Base-by-base conservation (phyloP, 1,140 invertebrate genomes). In the Dysdera silvatica region DNA sequence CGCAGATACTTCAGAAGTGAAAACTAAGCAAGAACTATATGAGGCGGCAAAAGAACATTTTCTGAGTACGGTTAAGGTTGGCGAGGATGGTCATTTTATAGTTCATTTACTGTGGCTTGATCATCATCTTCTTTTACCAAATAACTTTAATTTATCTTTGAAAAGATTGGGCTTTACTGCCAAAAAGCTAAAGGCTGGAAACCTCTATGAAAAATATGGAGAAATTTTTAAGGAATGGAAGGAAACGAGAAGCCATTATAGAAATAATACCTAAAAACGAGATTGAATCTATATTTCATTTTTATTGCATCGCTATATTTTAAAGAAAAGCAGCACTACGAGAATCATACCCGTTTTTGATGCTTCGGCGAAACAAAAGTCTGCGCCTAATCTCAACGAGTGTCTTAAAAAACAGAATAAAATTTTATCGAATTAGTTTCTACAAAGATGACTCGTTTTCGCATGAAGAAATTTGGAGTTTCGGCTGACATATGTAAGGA, bases 391-490 rank as follows among this genome's bases (percentile, higher is more conserved):
- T 31, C 23, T 52, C 23, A 52, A 52, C 29, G 49, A 52, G 12
- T 52, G 49, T 52, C 10, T 52, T 24, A 14, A 52, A 14, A 31
- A 28, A 26, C 14, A 6, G 49, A 28, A 12, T 28, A 14, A 18
- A 51, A 51, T 31, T 51, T 28, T 7, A 51, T 28, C 1, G 1
- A 26, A 51, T 26, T 28, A 2, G 16, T 52, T 29, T 72, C 74
- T 7, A 26, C 67, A 1, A 59, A 77, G 23, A 37, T 78, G 31
- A 31, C 10, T 18, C 23, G 18, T 26, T 52, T 52, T 31, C 14
- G 49, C 10, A 23, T 14, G 18, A 7, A 54, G 32, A 26, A 31
- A 52, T 26, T 26, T 28, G 49, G 24, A 14, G 23, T 52, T 7
- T 10, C 49, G 10, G 49, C 49, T 12, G 49, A 52, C 23, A 52